phyloP scores from a whole-genome alignment of 2,888 invertebrate genomes.

The Antitype chi region DNA sequence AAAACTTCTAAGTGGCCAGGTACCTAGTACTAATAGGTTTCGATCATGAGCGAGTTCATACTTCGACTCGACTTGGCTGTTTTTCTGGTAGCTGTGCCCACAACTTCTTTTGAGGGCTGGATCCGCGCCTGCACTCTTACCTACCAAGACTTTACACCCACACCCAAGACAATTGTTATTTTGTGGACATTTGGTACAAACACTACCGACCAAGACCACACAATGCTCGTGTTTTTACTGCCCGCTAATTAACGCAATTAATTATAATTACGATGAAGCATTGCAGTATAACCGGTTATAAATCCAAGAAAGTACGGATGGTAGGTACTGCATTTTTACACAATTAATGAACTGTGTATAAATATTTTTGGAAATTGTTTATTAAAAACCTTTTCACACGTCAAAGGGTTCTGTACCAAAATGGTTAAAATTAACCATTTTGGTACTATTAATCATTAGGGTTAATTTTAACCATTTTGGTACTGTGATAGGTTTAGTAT shows the following conservation, averaged over 20 bases:
- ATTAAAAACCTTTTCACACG: neutral
- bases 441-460: no score
- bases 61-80: no score
- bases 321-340: constrained; percentile 23
- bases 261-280: constrained; percentile 23
- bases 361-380: neutral
- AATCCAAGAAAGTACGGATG: constrained; percentile 6
- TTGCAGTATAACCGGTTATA: constrained; percentile 29
- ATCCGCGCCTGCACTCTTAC: no score
- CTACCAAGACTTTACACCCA: neutral
- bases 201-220: constrained; percentile 24
- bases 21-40: no score
- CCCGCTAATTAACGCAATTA: constrained; percentile 46
- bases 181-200: neutral
- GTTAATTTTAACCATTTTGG: no score
- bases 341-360: constrained; percentile 3
- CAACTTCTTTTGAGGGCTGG: no score
- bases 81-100: no score
- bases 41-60: no score
- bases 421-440: no score
- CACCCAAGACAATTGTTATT: neutral
- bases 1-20: no score
- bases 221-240: constrained; percentile 30
- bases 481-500: neutral
- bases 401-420: neutral